A percentile compares a stretch with the other conserved stretches of the same genome.
phyloP scores from a whole-genome alignment of 2,888 invertebrate genomes.

The Caenorhabditis virilis region DNA sequence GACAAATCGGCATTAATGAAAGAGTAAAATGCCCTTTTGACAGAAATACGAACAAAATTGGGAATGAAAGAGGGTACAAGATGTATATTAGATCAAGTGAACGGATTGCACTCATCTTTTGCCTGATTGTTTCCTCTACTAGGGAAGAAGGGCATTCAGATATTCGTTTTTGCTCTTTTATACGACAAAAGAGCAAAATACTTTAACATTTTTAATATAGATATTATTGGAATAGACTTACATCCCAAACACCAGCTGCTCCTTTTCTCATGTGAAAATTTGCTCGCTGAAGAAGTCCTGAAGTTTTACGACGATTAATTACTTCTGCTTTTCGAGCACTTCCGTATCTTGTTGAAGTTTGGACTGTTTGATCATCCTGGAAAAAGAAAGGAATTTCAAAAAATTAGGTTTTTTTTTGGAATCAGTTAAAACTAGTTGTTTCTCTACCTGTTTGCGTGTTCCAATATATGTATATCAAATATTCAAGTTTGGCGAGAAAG shows the following conservation, averaged over 20 bases:
- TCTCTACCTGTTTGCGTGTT: neutral
- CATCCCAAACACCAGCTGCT: constrained; percentile 47
- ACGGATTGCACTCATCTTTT: neutral
- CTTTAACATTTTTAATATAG: no score
- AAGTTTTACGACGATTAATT: constrained; percentile 25
- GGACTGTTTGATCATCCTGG: constrained; percentile 6
- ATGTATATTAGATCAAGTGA: neutral
- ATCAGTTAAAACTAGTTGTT: neutral
- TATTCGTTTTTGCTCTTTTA: constrained; percentile 5
- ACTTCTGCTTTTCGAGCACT: no score
- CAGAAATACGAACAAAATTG: neutral
- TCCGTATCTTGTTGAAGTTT: constrained; percentile 4
- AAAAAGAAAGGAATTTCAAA: constrained; percentile 1
- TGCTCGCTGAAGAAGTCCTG: constrained; percentile 36
- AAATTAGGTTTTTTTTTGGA: neutral
- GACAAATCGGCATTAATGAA: neutral
- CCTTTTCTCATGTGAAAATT: constrained; percentile 45
- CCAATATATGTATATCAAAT: no score
- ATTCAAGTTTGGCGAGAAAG: no score
- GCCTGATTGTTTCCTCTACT: neutral
- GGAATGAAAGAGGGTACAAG: neutral
- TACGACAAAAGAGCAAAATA: no score
- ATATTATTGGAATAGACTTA: no score
- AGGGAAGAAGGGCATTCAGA: neutral
- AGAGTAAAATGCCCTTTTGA: neutral